A percentile compares a stretch with the other conserved stretches of the same genome.
Conservation (phyloP, 2,113 vertebrate species). For the Mellivora capensis region DNA sequence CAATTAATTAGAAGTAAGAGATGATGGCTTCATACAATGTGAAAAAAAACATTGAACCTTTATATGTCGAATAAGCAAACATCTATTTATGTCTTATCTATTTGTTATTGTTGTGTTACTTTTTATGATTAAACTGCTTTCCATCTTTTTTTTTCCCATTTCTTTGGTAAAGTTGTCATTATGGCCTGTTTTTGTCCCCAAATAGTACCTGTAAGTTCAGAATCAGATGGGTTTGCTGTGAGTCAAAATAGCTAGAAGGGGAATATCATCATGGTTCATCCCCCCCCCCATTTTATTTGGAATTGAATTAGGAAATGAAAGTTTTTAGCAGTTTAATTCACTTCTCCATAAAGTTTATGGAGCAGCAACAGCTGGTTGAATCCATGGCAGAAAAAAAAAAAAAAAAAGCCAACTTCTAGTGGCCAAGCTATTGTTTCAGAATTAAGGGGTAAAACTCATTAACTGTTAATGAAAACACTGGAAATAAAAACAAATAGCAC, state of each 20-base stretch:
- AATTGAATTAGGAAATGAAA: slow-evolving; percentile 69
- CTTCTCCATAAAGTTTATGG: slow-evolving; percentile 84
- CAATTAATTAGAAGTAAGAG: slow-evolving; percentile 54
- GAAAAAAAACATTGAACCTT: neutral
- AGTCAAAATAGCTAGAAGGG: slow-evolving; percentile 52
- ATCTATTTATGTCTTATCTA: neutral
- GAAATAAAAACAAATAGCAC: slow-evolving; percentile 83
- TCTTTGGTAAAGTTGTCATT: neutral
- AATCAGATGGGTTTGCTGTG: neutral
- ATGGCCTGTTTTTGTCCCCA: neutral
- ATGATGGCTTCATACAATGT: neutral
- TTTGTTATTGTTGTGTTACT: neutral
- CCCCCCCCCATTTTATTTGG: slow-evolving; percentile 40
- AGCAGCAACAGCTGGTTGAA: slow-evolving; percentile 82
- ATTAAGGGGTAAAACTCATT: slow-evolving; percentile 78
- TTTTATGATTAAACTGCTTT: neutral
- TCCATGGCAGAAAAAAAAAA: slow-evolving; percentile 68
- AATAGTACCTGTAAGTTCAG: slow-evolving; percentile 27
- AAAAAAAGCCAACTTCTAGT: slow-evolving; percentile 71
- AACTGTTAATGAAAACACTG: slow-evolving; percentile 83
- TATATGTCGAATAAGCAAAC: neutral
- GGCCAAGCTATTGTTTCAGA: slow-evolving; percentile 79
- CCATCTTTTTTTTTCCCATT: neutral
- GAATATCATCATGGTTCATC: slow-evolving; percentile 38
- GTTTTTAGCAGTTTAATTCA: slow-evolving; percentile 75